Evolutionary conservation across 2,888 invertebrate species (phyloP).

Genomic region (Microctonus aethiopoides): DNA sequence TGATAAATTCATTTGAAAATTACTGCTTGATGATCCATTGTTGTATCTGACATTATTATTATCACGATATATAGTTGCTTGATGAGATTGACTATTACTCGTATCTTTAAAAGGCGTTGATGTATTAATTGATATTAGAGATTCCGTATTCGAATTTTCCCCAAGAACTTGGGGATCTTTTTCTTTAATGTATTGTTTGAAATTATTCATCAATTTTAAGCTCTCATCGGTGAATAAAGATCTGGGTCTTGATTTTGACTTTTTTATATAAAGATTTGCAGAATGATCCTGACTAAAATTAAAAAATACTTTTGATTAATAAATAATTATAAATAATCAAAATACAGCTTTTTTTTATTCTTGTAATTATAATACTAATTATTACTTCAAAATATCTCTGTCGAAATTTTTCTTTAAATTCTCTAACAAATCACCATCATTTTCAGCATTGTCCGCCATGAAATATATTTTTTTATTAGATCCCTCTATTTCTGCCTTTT

Average conservation of each 20-base stretch:
- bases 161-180: not conserved
- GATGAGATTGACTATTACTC: not conserved
- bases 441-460: not conserved
- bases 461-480: not conserved
- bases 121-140: not conserved
- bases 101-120: not conserved
- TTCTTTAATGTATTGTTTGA: not conserved
- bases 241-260: not conserved
- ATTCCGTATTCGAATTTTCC: not conserved
- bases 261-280: too few relatives aligned
- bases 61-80: too few relatives aligned
- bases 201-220: conserved; percentile 7
- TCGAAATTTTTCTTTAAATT: conserved; percentile 10
- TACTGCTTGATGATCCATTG: not conserved
- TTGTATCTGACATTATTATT: not conserved
- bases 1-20: not conserved
- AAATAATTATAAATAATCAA: not conserved
- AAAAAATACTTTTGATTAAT: too few relatives aligned
- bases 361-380: too few relatives aligned
- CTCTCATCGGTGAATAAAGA: not conserved
- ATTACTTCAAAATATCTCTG: conserved; percentile 10
- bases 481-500: too few relatives aligned
- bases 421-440: conserved; percentile 10
- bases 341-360: not conserved
- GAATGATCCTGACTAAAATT: too few relatives aligned